Conservation (phyloP, 2,888 invertebrate species). For the Emesis furor region DNA sequence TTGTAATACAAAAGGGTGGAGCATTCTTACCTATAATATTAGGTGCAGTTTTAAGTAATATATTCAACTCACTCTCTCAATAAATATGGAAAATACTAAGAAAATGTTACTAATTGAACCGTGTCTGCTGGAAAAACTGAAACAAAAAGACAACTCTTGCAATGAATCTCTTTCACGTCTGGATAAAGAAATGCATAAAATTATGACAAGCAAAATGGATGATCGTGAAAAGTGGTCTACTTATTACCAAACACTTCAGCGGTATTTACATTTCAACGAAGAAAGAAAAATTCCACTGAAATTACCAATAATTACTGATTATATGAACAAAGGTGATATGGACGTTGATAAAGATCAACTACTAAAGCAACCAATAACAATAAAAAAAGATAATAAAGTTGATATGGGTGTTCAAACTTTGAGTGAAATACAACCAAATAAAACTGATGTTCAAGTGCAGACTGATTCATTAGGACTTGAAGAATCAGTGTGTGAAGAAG, state of each 20-base stretch:
- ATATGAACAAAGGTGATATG: background rate
- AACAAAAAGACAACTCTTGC: background rate
- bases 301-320: background rate
- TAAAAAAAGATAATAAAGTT: background rate
- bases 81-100: too few relatives aligned
- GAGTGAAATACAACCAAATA: background rate
- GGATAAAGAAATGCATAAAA: slow-evolving; percentile 8
- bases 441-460: background rate
- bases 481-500: background rate
- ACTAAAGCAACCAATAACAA: background rate
- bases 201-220: background rate
- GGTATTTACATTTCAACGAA: slow-evolving; percentile 27
- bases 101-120: background rate
- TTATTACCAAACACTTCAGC: slow-evolving; percentile 40
- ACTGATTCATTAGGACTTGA: background rate
- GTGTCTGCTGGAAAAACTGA: background rate
- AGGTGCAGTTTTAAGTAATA: slow-evolving; percentile 39
- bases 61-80: background rate
- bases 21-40: slow-evolving; percentile 44
- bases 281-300: background rate
- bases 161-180: background rate
- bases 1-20: slow-evolving; percentile 39
- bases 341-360: background rate
- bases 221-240: slow-evolving; percentile 44
- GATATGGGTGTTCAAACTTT: background rate